Percentiles rank a stretch among this genome's conserved stretches.
Conservation (phyloP, 92 coral and sea anemone genomes). For the Isaurus tuberculatus region DNA sequence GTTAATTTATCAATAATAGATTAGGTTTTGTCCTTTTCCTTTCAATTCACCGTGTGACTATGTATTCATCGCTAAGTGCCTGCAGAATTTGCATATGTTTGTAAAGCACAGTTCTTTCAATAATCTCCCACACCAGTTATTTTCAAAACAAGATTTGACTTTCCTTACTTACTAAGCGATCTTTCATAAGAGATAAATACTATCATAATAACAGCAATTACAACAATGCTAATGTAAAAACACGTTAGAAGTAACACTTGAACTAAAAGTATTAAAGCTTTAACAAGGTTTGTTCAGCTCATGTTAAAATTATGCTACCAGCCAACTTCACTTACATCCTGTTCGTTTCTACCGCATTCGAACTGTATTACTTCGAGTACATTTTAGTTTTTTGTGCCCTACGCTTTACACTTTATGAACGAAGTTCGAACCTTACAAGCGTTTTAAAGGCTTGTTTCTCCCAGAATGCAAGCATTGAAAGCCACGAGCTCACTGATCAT, state of each 20-base stretch:
- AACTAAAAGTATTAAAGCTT: constrained; percentile 15
- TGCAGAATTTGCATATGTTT: constrained; percentile 76
- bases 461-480: neutral
- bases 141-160: constrained; percentile 53
- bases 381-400: neutral
- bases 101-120: constrained; percentile 57
- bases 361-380: neutral
- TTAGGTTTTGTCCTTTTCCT: constrained; percentile 64
- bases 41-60: constrained; percentile 33
- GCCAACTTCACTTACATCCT: neutral
- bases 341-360: neutral
- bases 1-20: constrained; percentile 88
- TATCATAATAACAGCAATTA: constrained; percentile 37
- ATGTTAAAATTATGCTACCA: neutral
- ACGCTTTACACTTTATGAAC: neutral
- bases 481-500: neutral
- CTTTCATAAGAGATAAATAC: constrained; percentile 28
- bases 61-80: constrained; percentile 41
- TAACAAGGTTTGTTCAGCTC: neutral
- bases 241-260: constrained; percentile 42
- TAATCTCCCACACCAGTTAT: constrained; percentile 63
- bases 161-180: constrained; percentile 23
- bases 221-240: constrained; percentile 32
- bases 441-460: neutral
- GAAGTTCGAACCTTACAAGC: neutral